Percentiles rank a stretch among this genome's conserved stretches.
These are phyloP conservation scores for Campoplex nolae DNA, from an alignment of 2,888 invertebrate genomes.

Conservation along the genomic window DNA sequence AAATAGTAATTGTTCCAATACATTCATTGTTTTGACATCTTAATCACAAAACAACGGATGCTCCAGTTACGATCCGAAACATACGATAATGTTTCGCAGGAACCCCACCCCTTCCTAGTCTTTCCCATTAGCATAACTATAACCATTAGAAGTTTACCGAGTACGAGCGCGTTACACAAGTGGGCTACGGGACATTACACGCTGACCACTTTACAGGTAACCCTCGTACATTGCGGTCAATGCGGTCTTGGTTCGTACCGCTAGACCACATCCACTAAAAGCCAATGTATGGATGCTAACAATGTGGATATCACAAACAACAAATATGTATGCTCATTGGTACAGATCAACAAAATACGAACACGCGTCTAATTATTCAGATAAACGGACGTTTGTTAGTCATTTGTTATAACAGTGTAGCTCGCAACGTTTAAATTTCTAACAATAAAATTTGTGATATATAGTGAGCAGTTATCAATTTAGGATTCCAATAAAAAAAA, in stretches of 20 bases:
- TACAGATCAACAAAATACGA: conserved; percentile 18
- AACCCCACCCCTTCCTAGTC: conserved; percentile 44
- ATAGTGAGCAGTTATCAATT: not conserved
- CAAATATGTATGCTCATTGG: conserved; percentile 29
- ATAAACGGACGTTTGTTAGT: not conserved
- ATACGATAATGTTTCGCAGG: conserved; percentile 52
- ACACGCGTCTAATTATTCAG: conserved; percentile 9
- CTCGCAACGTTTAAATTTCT: not conserved
- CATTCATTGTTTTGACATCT: conserved; percentile 49
- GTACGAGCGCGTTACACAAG: conserved; percentile 66
- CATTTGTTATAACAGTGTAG: not conserved
- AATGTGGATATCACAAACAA: conserved; percentile 53
- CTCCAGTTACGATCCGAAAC: conserved; percentile 54
- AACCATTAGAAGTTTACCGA: conserved; percentile 71
- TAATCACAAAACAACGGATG: conserved; percentile 36
- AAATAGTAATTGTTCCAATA: not conserved
- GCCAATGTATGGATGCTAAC: conserved; percentile 70
- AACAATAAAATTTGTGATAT: not conserved
- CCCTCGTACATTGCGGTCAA: conserved; percentile 73
- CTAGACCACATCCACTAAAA: conserved; percentile 73
- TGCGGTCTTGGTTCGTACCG: conserved; percentile 69
- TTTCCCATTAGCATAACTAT: conserved; percentile 69
- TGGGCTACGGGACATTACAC: conserved; percentile 71
- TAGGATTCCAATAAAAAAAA: not conserved
- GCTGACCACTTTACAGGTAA: conserved; percentile 73